Conservation (phyloP, 2,888 invertebrate genomes). For the Bursaphelenchus okinawaensis region DNA sequence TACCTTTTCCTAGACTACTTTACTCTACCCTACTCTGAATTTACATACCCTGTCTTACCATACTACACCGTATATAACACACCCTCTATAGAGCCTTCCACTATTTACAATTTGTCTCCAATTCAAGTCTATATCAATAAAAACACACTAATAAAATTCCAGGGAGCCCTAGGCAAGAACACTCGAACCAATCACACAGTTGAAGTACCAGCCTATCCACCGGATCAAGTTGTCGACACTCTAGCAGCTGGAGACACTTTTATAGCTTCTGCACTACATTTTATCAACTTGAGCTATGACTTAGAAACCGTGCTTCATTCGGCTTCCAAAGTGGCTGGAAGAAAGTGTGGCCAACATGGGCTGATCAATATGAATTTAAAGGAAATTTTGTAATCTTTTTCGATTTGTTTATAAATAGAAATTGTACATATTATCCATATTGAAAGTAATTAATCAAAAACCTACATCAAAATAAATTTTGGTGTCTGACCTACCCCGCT, state of each 20-base stretch:
- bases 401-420: too few relatives aligned
- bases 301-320: background rate
- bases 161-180: background rate
- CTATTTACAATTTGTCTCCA: too few relatives aligned
- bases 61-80: too few relatives aligned
- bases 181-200: background rate
- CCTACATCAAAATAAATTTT: too few relatives aligned
- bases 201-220: constrained; percentile 60
- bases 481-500: too few relatives aligned
- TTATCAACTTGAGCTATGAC: constrained; percentile 1
- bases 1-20: too few relatives aligned
- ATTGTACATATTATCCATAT: too few relatives aligned
- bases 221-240: constrained; percentile 65
- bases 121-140: too few relatives aligned
- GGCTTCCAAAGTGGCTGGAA: background rate
- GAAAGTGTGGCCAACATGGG: background rate
- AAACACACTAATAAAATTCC: background rate
- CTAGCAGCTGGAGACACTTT: constrained; percentile 71
- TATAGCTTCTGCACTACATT: constrained; percentile 64
- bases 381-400: background rate
- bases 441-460: too few relatives aligned
- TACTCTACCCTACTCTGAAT: too few relatives aligned
- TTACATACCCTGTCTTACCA: too few relatives aligned
- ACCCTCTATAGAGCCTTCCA: too few relatives aligned
- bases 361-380: constrained; percentile 1